Evolutionary conservation across 2,113 vertebrate species (phyloP).

Genomic region (Muntiacus muntjak): DNA sequence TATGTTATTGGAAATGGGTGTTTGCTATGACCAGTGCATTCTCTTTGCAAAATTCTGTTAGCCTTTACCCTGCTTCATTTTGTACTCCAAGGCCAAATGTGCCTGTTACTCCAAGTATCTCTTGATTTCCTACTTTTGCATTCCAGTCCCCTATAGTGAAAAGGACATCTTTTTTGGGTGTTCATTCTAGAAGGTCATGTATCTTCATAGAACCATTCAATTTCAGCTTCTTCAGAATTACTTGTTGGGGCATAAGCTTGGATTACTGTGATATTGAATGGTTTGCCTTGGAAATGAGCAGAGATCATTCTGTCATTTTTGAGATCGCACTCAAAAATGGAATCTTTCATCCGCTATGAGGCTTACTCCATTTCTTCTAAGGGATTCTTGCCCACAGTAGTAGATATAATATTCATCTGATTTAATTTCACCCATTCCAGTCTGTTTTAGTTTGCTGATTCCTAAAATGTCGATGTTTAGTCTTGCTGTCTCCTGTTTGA

Average conservation of each 20-base stretch:
- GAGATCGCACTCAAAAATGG: background rate
- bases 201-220: background rate
- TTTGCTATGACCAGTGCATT: background rate
- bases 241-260: background rate
- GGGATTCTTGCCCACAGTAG: background rate
- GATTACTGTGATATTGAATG: background rate
- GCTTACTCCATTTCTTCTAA: background rate
- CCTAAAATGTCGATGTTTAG: background rate
- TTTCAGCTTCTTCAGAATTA: background rate
- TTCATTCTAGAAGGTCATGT: background rate
- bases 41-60: background rate
- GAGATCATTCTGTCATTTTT: background rate
- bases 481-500: background rate
- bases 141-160: background rate
- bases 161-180: background rate
- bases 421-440: background rate
- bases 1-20: background rate
- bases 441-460: background rate
- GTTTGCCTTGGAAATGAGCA: background rate
- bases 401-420: background rate
- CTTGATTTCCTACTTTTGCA: background rate
- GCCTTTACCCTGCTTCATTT: background rate
- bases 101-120: background rate
- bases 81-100: background rate
- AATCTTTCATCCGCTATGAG: background rate